phyloP scores from a whole-genome alignment of 2,888 invertebrate genomes.

The Heliconius hortense region DNA sequence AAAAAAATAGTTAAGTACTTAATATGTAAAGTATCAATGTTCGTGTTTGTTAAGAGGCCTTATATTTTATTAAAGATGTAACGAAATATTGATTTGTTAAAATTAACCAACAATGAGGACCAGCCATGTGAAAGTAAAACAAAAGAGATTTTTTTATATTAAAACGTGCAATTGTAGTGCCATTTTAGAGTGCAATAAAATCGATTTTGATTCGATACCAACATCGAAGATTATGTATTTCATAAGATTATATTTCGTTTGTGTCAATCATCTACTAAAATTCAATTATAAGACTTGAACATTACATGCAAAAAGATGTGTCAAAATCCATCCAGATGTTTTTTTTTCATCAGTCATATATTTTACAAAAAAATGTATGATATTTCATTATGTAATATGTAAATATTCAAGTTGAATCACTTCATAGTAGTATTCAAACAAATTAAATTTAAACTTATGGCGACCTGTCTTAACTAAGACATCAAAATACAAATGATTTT shows the following conservation, averaged over 20 bases:
- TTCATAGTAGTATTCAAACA: not conserved
- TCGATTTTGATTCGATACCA: not conserved
- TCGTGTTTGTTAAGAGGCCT: slow-evolving; percentile 18
- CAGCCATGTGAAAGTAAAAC: not conserved
- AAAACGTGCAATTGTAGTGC: slow-evolving; percentile 35
- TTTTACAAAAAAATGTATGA: not conserved
- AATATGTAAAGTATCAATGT: slow-evolving; percentile 9
- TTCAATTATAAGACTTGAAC: not conserved
- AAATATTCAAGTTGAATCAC: slow-evolving; percentile 1
- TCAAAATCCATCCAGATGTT: slow-evolving; percentile 13
- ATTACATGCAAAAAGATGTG: not conserved
- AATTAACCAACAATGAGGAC: slow-evolving; percentile 16
- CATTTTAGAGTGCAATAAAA: slow-evolving; percentile 37
- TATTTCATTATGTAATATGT: slow-evolving; percentile 13
- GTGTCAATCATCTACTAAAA: not conserved
- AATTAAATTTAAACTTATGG: not conserved
- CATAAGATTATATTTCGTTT: not conserved
- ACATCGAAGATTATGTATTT: slow-evolving; percentile 20
- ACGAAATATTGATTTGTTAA: slow-evolving; percentile 12
- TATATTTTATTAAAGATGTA: slow-evolving; percentile 13
- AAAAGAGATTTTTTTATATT: slow-evolving; percentile 8
- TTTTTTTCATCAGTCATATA: not conserved
- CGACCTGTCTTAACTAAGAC: not conserved
- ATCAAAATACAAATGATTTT: not conserved
- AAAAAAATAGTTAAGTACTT: slow-evolving; percentile 12